phyloP scores from a whole-genome alignment of 2,113 vertebrate genomes.

The Microcebus murinus region DNA sequence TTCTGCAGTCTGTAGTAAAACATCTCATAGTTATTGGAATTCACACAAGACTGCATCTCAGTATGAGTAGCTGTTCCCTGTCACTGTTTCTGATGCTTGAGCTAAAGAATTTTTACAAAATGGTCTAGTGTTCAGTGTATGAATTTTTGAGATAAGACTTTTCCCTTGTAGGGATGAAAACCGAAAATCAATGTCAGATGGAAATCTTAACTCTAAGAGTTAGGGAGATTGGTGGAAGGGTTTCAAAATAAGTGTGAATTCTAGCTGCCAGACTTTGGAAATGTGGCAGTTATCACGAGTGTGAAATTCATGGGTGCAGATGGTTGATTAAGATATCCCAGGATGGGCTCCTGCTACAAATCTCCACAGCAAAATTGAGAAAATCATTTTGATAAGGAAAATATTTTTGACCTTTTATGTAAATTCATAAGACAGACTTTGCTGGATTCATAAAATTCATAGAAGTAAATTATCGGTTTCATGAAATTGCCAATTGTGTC shows the following conservation, averaged over 20 bases:
- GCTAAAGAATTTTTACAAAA: conserved; percentile 74
- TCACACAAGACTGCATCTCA: conserved; percentile 67
- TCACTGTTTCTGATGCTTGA: conserved; percentile 76
- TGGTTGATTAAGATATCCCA: conserved; percentile 71
- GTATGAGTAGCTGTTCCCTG: conserved; percentile 58
- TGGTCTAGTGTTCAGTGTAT: conserved; percentile 56
- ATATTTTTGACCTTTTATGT: conserved; percentile 57
- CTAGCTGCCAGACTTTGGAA: conserved; percentile 76
- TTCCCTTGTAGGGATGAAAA: conserved; percentile 76
- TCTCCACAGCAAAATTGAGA: conserved; percentile 47
- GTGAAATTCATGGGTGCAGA: conserved; percentile 77
- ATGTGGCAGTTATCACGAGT: conserved; percentile 64
- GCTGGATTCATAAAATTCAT: conserved; percentile 50
- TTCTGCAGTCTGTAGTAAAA: conserved; percentile 60
- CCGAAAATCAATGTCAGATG: conserved; percentile 82
- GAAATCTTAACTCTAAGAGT: conserved; percentile 80
- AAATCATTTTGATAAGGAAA: conserved; percentile 63
- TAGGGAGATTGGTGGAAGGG: conserved; percentile 75
- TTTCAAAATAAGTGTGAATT: conserved; percentile 79
- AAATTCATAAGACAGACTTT: conserved; percentile 64
- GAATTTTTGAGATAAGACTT: conserved; percentile 79
- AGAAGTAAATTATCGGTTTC: conserved; percentile 64
- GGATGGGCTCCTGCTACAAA: conserved; percentile 40
- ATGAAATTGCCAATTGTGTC: neutral
- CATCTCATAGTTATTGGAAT: conserved; percentile 55